Conservation (phyloP, 2,888 invertebrate species). For the Lampropteryx suffumata region DNA sequence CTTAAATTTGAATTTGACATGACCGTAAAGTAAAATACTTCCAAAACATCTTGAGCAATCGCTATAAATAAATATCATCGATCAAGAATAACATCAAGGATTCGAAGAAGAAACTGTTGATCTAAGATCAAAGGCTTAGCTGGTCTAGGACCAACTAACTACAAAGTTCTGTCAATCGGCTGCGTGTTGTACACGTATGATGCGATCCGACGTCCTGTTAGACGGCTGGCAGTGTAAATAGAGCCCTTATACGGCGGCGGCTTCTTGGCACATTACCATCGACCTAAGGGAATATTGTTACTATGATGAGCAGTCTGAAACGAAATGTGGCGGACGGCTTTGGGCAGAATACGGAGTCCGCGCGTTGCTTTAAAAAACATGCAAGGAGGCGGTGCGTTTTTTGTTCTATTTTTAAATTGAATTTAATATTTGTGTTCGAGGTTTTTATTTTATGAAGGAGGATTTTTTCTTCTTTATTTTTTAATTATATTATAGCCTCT, state of each 20-base stretch:
- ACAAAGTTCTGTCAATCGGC: constrained; percentile 12
- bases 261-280: constrained; percentile 28
- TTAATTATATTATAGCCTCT: no score
- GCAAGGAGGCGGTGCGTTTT: background rate
- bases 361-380: background rate
- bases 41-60: no score
- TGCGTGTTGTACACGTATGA: constrained; percentile 16
- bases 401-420: background rate
- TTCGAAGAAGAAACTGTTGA: no score
- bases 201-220: constrained; percentile 22
- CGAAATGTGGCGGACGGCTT: constrained; percentile 29
- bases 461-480: no score
- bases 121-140: no score
- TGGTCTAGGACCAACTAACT: background rate
- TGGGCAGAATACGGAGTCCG: constrained; percentile 1
- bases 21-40: no score
- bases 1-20: no score
- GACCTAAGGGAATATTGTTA: constrained; percentile 46
- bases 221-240: constrained; percentile 30
- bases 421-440: no score
- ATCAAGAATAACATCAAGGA: no score
- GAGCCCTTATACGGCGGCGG: constrained; percentile 27
- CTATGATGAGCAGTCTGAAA: constrained; percentile 50
- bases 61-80: no score
- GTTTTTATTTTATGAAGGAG: no score